These are phyloP conservation scores for Notolepis coatsorum DNA, from an alignment of 2,797 vertebrate genomes.

Conservation along the genomic window DNA sequence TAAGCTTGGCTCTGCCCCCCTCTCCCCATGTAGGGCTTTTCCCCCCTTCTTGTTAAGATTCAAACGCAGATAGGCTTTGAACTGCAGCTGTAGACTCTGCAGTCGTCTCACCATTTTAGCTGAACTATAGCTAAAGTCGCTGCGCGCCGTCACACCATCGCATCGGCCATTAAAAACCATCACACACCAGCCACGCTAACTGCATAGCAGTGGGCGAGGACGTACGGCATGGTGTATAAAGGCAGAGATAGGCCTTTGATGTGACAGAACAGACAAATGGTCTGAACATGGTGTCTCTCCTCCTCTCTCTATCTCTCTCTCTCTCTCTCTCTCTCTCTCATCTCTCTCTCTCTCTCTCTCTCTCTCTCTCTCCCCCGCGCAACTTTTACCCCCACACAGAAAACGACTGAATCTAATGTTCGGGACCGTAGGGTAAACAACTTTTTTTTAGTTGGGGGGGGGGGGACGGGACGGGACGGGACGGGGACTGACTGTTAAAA, in stretches of 20 bases:
- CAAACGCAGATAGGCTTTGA: slow-evolving; percentile 77
- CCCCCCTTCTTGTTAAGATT: slow-evolving; percentile 79
- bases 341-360: no score
- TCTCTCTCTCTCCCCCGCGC: no score
- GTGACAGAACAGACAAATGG: slow-evolving; percentile 37
- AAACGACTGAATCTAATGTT: slow-evolving; percentile 27
- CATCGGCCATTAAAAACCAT: slow-evolving; percentile 34
- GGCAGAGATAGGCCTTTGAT: slow-evolving; percentile 44
- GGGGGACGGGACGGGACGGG: no score
- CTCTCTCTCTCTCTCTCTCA: no score
- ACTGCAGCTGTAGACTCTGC: slow-evolving; percentile 72
- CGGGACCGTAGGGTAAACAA: slow-evolving; percentile 15
- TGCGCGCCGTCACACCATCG: slow-evolving; percentile 23
- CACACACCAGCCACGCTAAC: slow-evolving; percentile 42
- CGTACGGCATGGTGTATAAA: slow-evolving; percentile 33
- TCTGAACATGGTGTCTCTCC: slow-evolving; percentile 33
- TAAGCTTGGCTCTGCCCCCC: slow-evolving; percentile 71
- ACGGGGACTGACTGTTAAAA: neutral
- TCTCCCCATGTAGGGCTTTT: slow-evolving; percentile 66
- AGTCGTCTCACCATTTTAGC: slow-evolving; percentile 67
- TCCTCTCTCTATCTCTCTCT: no score
- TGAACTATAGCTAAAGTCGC: slow-evolving; percentile 53
- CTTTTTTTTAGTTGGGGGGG: neutral
- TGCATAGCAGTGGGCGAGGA: slow-evolving; percentile 33
- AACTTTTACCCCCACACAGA: slow-evolving; percentile 31